Base-by-base conservation (phyloP, 2,113 vertebrate species). In the Erythrocercus mccallii region DNA sequence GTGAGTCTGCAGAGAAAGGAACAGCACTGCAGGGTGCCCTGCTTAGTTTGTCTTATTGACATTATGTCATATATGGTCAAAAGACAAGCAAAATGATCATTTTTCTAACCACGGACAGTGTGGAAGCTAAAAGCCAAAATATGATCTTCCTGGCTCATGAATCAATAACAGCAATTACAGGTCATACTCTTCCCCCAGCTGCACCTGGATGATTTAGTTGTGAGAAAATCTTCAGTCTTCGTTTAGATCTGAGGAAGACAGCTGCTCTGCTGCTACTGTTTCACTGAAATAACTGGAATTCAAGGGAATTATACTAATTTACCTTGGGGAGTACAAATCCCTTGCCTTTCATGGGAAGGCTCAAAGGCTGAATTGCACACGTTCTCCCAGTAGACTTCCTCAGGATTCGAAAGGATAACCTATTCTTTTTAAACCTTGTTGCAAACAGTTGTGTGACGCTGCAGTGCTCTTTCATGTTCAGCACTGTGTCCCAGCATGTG, bases 141-240 rank as follows among this genome's bases (percentile, higher is more conserved):
- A 84, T 58, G 28, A 80, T 92, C 81, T 81, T 82, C 72, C 33
- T 76, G 73, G 48, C 37, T 92, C 23, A 8, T 60, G n/a, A 84
- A 91, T 95, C 96, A 95, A 91, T 94, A 94, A 61, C 38, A 86
- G 19, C 68, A 90, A 54, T 88, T 88, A 69, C 50, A 62, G 81
- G 70, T 79, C 81, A 73, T 65, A 61, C 33, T 77, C 66, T 95
- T 82, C 62, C 51, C 48, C 44, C 37, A n/a, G 2, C 50, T 65
- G 7, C 28, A 85, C 17, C 33, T 70, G 21, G 72, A n/a, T 65
- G 50, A 91, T 79, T 95, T 72, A 77, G 24, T 74, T 79, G 19
- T 69, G 42, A 77, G 62, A 81, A 83, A 71, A 65, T 54, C 47
- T 6, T 44, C 42, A 58, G 11, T 13, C 47, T 85, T 77, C 8